phyloP scores from a whole-genome alignment of 2,888 invertebrate species.

The Phorcus lineatus region DNA sequence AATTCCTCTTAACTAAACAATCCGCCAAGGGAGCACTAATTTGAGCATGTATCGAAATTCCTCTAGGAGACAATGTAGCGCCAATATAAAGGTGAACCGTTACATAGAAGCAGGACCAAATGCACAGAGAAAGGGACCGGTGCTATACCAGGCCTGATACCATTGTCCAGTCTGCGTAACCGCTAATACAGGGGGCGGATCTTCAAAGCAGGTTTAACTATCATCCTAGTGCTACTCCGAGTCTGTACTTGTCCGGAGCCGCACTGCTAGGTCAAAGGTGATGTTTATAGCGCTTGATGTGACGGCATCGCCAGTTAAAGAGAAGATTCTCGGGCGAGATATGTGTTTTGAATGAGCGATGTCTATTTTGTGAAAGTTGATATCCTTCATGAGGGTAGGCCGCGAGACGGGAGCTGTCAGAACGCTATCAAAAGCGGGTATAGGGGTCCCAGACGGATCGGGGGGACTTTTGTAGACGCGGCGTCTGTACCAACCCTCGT shows the following conservation, averaged over 20 bases:
- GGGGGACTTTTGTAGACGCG: neutral
- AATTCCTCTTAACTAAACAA: too few species aligned
- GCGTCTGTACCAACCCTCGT: neutral
- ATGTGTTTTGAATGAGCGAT: constrained; percentile 24
- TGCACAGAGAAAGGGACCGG: neutral
- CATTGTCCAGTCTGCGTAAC: neutral
- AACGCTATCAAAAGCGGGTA: neutral
- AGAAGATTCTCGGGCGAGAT: constrained; percentile 2
- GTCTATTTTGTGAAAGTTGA: constrained; percentile 22
- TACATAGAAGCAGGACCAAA: too few species aligned
- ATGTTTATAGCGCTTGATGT: constrained; percentile 23
- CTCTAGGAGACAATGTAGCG: too few species aligned
- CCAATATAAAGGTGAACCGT: too few species aligned
- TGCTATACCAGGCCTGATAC: neutral
- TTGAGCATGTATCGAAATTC: too few species aligned
- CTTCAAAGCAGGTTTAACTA: constrained; percentile 13
- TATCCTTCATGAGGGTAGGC: neutral
- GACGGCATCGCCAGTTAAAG: constrained; percentile 16
- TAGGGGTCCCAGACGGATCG: neutral
- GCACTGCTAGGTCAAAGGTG: neutral
- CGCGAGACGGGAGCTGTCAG: neutral
- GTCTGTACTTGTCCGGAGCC: constrained; percentile 13
- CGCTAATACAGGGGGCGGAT: neutral
- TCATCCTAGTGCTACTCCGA: neutral
- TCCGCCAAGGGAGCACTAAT: too few species aligned